Base-by-base conservation (phyloP, 2,113 vertebrate genomes). In the Callospermophilus lateralis region DNA sequence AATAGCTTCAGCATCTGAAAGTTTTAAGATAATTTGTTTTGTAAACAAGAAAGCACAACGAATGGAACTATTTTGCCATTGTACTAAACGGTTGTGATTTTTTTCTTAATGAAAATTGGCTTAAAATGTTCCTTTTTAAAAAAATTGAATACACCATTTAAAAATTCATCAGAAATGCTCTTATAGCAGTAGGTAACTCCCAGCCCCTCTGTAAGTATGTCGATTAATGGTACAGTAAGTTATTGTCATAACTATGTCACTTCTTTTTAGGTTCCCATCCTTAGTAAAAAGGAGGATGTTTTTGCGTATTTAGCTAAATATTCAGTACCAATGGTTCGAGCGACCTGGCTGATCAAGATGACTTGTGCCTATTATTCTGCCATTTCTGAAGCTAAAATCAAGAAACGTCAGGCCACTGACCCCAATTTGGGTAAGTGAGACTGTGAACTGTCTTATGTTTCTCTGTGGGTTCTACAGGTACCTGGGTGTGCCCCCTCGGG, bases 261-360 rank as follows among this genome's bases (percentile, higher is more conserved):
- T 87, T 96, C 61, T 37, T 97, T 97, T 39, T 89, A 99, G 99
- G 99, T 99, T 95, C 99, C 99, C 53, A 99, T 99, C 94, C 98
- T 99, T 85, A 99, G 98, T 98, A 99, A 99, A 97, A 99, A 99
- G 90, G 99, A 99, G 93, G 99, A 99, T 96, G 98, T 99, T 85
- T 99, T 99, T 97, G 98, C 98, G 79, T 99, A 98, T 88, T 98
- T 99, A 97, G 98, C 99, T 80, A 99, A 98, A 85, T 99, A 99
- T 12, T 99, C 98, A 6, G 98, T 99, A 97, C 99, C 99, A 22
- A 97, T 99, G 96, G 97, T 99, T 94, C 98, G 99, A 94, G 99
- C 98, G 0, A 97, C 98, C 0, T 99, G 99, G 98, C 96, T 99
- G 87, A 97, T 99, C 97, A 99, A 99, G 98, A 98, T 98, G 99